phyloP scores from a whole-genome alignment of 2,888 invertebrate species.

The Heliconius erato region DNA sequence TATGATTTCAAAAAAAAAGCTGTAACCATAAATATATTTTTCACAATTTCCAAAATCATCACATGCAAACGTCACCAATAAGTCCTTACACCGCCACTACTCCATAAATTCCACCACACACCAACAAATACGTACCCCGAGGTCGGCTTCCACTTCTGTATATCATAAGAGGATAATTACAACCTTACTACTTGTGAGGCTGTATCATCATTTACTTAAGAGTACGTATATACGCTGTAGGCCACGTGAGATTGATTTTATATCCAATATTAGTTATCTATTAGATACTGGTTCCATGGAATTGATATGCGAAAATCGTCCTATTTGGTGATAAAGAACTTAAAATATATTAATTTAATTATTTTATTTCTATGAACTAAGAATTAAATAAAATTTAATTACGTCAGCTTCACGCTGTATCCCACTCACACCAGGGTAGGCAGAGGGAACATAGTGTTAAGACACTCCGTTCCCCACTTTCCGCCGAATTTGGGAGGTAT shows the following conservation, averaged over 20 bases:
- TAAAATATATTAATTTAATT: no score
- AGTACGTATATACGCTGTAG: slow-evolving; percentile 35
- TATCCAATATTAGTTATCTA: slow-evolving; percentile 36
- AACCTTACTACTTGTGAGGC: slow-evolving; percentile 61
- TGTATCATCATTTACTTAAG: slow-evolving; percentile 58
- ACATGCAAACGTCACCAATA: no score
- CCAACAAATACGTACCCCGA: slow-evolving; percentile 54
- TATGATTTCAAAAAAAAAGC: no score
- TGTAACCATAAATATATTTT: background rate
- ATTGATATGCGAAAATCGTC: slow-evolving; percentile 20
- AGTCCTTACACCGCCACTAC: background rate
- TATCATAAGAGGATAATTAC: slow-evolving; percentile 72
- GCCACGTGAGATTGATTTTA: slow-evolving; percentile 40
- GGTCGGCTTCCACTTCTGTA: slow-evolving; percentile 63
- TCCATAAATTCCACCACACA: slow-evolving; percentile 30
- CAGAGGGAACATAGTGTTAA: no score
- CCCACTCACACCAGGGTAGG: no score
- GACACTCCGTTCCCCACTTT: no score
- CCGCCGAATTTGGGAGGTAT: no score
- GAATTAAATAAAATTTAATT: no score
- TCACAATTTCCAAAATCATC: no score
- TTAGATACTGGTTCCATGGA: slow-evolving; percentile 31
- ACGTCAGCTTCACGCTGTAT: no score
- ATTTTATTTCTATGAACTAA: no score
- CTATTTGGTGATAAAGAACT: background rate